Base-by-base conservation (phyloP, 2,113 vertebrate species). In the Planiliza haematocheilus region DNA sequence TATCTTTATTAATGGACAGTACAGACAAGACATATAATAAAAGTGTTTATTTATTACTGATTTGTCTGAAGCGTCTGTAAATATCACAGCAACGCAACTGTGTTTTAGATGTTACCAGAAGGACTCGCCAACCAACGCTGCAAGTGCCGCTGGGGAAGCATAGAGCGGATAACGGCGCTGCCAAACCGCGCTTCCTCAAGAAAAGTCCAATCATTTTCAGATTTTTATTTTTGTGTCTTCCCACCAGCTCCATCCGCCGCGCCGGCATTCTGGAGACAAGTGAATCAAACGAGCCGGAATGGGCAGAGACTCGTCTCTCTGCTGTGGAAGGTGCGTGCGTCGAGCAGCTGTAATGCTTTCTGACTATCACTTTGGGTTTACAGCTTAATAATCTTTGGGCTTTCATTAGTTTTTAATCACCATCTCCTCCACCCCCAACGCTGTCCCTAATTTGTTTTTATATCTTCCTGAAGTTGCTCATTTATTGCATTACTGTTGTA, bases 271-370 rank as follows among this genome's bases (percentile, higher is more conserved):
- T 93, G 91, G 92, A 91, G 84, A 49, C 73, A 8, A 65, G 74
- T 89, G 39, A 59, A 62, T 24, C 20, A 71, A 16, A 38, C 34
- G 12, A 49, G 73, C 30, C 13, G 21, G 10, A 59, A 34, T 6
- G 74, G 81, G 6, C 12, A n/a, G 64, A 91, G 88, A 45, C 77
- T 9, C 3, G 10, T 88, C 38, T 79, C 70, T 1, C 82, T 93
- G 53, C 73, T 91, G 8, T 93, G 92, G 92, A 91, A 93, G 91
- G 91, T 92, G 42, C 37, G 85, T 55, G 41, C 43, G 34, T 53
- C n/a, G 17, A 57, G 14, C 9, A 11, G 1, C 8, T 16, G 0
- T 39, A 63, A 64, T 64, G 37, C 21, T 38, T 74, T 53, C 36
- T 55, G 37, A 37, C 14, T 45, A 17, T 42, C 42, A n/a, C 17